Evolutionary conservation across 2,113 vertebrate species (phyloP).

Genomic region (Nerophis ophidion): DNA sequence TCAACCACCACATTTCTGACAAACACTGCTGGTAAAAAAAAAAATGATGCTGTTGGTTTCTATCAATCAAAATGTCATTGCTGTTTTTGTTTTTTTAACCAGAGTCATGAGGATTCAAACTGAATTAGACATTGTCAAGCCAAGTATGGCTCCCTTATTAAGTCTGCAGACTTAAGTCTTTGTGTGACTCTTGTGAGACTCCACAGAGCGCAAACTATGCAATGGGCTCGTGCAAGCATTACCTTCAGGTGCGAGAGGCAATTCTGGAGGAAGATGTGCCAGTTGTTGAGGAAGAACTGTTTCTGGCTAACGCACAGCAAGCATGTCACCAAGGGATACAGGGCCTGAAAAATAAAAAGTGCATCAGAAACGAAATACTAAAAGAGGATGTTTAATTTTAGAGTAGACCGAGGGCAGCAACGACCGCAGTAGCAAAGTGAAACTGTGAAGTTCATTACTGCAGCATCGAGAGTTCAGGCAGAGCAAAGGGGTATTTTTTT

Average conservation of each 20-base stretch:
- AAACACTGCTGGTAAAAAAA: background rate
- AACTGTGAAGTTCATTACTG: too few species aligned
- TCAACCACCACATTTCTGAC: background rate
- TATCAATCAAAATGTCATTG: conserved; percentile 8
- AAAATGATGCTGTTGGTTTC: background rate
- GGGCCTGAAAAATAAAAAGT: conserved; percentile 71
- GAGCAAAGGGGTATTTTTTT: too few species aligned
- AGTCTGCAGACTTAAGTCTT: conserved; percentile 10
- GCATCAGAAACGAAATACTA: too few species aligned
- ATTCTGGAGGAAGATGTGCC: conserved; percentile 99
- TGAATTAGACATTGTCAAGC: conserved; percentile 13
- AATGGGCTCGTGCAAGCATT: conserved; percentile 40
- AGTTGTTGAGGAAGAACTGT: conserved; percentile 99
- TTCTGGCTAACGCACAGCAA: conserved; percentile 99
- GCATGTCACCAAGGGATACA: conserved; percentile 97
- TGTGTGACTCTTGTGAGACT: conserved; percentile 9
- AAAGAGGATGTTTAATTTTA: too few species aligned
- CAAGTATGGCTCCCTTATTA: conserved; percentile 16
- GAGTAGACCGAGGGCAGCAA: too few species aligned
- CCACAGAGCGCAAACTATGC: background rate
- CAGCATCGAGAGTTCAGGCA: too few species aligned
- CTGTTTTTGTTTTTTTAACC: conserved; percentile 26
- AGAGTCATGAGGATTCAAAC: conserved; percentile 32
- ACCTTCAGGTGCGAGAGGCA: conserved; percentile 99
- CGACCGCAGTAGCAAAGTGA: too few species aligned